phyloP scores from a whole-genome alignment of 2,888 invertebrate species.

The Eupithecia vulgata region DNA sequence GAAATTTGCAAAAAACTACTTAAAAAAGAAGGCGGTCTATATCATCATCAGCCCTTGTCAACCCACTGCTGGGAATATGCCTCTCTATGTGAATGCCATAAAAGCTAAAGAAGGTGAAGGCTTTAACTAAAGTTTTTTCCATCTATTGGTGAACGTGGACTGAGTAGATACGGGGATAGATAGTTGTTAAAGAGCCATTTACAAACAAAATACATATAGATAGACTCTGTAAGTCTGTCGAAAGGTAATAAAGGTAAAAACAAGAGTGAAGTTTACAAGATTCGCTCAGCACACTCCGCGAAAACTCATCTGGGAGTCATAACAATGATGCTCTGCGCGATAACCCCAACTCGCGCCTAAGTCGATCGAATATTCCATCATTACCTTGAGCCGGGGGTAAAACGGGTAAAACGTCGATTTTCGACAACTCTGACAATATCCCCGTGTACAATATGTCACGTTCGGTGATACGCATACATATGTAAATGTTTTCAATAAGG shows the following conservation, averaged over 20 bases:
- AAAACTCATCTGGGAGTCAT: slow-evolving; percentile 50
- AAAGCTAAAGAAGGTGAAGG: too few species aligned
- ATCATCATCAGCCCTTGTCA: background rate
- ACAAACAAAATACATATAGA: background rate
- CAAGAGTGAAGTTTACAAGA: slow-evolving; percentile 18
- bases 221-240: background rate
- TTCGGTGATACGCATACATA: slow-evolving; percentile 67
- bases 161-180: background rate
- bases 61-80: background rate
- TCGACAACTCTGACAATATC: slow-evolving; percentile 65
- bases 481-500: slow-evolving; percentile 80
- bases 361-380: slow-evolving; percentile 68
- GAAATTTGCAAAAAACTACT: too few species aligned
- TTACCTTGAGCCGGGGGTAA: slow-evolving; percentile 65
- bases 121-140: background rate
- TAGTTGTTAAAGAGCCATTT: background rate
- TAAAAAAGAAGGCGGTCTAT: too few species aligned
- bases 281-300: slow-evolving; percentile 25
- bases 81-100: background rate
- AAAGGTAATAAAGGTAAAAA: background rate
- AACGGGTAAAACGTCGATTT: slow-evolving; percentile 68
- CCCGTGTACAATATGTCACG: slow-evolving; percentile 62
- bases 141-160: background rate
- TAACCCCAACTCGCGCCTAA: slow-evolving; percentile 55
- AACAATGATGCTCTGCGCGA: slow-evolving; percentile 54